Evolutionary conservation across 2,113 vertebrate genomes (phyloP).

Genomic region (Psettodes erumei): DNA sequence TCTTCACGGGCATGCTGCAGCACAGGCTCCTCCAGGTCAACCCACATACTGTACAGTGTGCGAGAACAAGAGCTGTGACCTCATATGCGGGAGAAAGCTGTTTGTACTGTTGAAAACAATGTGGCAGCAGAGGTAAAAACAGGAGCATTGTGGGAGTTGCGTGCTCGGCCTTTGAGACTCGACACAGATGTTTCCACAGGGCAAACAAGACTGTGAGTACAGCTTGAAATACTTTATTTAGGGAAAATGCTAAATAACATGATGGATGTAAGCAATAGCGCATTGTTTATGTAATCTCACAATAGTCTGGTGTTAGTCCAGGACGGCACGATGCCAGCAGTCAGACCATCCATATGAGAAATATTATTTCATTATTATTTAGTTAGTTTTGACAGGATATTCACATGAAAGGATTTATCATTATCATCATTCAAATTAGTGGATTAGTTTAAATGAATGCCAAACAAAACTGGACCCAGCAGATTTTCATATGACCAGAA

Average conservation of each 20-base stretch:
- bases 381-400: too few relatives aligned
- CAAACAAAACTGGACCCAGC: too few relatives aligned
- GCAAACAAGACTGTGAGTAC: background rate
- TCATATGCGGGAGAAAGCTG: slow-evolving; percentile 25
- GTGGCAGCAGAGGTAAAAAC: slow-evolving; percentile 51
- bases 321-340: background rate
- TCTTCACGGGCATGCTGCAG: slow-evolving; percentile 32
- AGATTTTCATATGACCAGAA: too few relatives aligned
- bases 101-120: slow-evolving; percentile 47
- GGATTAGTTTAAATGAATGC: too few relatives aligned
- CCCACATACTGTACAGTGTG: slow-evolving; percentile 53
- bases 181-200: slow-evolving; percentile 46
- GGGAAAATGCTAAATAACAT: background rate
- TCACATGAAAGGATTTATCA: too few relatives aligned
- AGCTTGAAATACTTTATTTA: background rate
- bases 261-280: background rate
- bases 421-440: too few relatives aligned
- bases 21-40: slow-evolving; percentile 39
- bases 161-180: slow-evolving; percentile 25
- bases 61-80: slow-evolving; percentile 44
- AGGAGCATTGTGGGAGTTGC: slow-evolving; percentile 67
- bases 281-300: background rate
- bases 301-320: background rate
- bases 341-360: too few relatives aligned
- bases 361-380: too few relatives aligned